Conservation (phyloP, 2,113 vertebrate species). For the Planiliza haematocheilus region DNA sequence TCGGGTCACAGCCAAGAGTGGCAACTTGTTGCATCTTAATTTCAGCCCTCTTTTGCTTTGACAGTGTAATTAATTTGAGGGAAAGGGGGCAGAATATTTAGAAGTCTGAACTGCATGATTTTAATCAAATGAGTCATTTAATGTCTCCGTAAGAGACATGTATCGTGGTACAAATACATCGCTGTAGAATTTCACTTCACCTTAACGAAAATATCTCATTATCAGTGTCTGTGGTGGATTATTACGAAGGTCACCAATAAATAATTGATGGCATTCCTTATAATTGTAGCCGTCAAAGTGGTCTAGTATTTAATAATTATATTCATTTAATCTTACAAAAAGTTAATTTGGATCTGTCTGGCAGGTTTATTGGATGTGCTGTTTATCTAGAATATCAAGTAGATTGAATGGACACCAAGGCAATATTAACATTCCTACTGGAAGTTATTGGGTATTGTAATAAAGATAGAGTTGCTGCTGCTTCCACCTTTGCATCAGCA, state of each 20-base stretch:
- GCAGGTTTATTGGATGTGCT: conserved; percentile 50
- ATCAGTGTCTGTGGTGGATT: not conserved
- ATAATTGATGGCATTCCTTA: conserved; percentile 5
- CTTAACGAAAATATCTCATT: not conserved
- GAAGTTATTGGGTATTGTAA: conserved; percentile 33
- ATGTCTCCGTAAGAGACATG: not conserved
- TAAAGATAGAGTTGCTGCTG: conserved; percentile 33
- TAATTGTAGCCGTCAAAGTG: conserved; percentile 6
- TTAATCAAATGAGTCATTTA: conserved; percentile 13
- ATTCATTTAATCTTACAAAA: conserved; percentile 41
- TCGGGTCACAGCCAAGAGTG: conserved; percentile 34
- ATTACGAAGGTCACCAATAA: not conserved
- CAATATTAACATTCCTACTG: conserved; percentile 52
- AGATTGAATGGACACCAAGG: conserved; percentile 35
- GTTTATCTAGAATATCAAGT: conserved; percentile 56
- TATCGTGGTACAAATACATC: not conserved
- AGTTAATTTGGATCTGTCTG: conserved; percentile 51
- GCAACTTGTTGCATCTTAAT: conserved; percentile 50
- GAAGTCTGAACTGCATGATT: not conserved
- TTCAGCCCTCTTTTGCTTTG: conserved; percentile 36
- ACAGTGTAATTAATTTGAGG: conserved; percentile 37
- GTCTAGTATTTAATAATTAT: conserved; percentile 11
- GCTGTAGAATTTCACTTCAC: not conserved
- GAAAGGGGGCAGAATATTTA: not conserved
- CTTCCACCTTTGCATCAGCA: conserved; percentile 25